A percentile compares a stretch with the other conserved stretches of the same genome.
Evolutionary conservation across 2,797 vertebrate species (phyloP).

Genomic region (Catostomus latipinnis): DNA sequence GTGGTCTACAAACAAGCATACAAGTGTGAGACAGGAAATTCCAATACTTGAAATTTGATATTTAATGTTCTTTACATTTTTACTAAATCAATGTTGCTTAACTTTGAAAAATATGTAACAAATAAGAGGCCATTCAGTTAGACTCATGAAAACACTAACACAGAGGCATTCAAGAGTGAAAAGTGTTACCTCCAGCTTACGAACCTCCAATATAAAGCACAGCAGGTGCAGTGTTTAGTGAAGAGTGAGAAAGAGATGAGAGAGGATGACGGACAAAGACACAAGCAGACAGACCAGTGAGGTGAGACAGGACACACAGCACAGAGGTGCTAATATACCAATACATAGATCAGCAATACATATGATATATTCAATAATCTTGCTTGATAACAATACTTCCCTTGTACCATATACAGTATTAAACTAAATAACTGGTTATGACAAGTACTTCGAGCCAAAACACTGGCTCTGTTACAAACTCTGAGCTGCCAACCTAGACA

Average conservation of each 20-base stretch:
- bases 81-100: not conserved
- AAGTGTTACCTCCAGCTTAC: slow-evolving; percentile 85
- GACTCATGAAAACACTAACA: slow-evolving; percentile 6
- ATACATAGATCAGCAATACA: too few relatives aligned
- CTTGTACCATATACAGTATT: too few relatives aligned
- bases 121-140: not conserved
- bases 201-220: slow-evolving; percentile 78
- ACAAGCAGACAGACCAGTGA: slow-evolving; percentile 56
- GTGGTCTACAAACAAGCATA: slow-evolving; percentile 76
- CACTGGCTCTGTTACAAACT: not conserved
- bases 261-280: slow-evolving; percentile 56
- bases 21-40: not conserved
- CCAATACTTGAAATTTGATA: too few relatives aligned
- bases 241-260: slow-evolving; percentile 59
- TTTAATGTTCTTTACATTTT: not conserved
- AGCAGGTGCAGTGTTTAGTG: slow-evolving; percentile 69
- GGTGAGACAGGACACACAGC: slow-evolving; percentile 59
- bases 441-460: not conserved
- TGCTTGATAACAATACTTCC: too few relatives aligned
- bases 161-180: slow-evolving; percentile 15
- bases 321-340: slow-evolving; percentile 14
- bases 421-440: not conserved
- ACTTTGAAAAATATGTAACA: not conserved
- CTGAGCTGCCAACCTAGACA: not conserved
- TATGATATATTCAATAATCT: too few relatives aligned